phyloP scores from a whole-genome alignment of 2,888 invertebrate species.

The Busseola fusca region DNA sequence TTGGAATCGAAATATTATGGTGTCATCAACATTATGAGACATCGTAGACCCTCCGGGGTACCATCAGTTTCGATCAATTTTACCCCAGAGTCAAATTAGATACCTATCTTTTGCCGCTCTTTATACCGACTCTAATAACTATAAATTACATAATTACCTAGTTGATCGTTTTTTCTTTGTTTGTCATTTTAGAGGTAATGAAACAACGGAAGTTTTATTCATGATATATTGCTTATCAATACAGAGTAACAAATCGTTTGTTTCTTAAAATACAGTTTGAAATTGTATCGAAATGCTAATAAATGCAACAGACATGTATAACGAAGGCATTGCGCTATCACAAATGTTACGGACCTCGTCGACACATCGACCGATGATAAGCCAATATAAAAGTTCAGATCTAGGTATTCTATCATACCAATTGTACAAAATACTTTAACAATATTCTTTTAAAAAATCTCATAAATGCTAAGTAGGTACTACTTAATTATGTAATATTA shows the following conservation, averaged over 20 bases:
- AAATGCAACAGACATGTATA: constrained; percentile 85
- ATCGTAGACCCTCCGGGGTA: constrained; percentile 15
- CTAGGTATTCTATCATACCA: constrained; percentile 76
- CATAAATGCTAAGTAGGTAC: constrained; percentile 87
- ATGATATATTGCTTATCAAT: constrained; percentile 89
- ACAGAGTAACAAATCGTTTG: constrained; percentile 86
- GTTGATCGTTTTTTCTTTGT: neutral
- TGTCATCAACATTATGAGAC: neutral
- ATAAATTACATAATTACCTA: neutral
- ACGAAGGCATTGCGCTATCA: constrained; percentile 86
- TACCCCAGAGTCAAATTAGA: constrained; percentile 32
- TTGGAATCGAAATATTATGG: neutral
- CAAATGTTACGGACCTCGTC: constrained; percentile 73
- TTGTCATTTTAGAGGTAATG: constrained; percentile 53
- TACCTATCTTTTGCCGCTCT: constrained; percentile 3
- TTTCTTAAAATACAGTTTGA: constrained; percentile 83
- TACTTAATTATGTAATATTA: constrained; percentile 81
- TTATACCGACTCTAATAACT: constrained; percentile 6
- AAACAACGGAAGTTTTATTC: constrained; percentile 76
- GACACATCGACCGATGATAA: constrained; percentile 73
- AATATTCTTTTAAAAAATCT: constrained; percentile 83
- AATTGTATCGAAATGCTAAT: constrained; percentile 86
- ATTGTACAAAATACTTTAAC: constrained; percentile 84
- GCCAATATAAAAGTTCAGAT: constrained; percentile 84
- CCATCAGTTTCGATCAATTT: constrained; percentile 7